Evolutionary conservation across 2,888 invertebrate genomes (phyloP), one percentile per base, ranked within the genome.

Genomic region (Rotaria magnacalcarata): DNA sequence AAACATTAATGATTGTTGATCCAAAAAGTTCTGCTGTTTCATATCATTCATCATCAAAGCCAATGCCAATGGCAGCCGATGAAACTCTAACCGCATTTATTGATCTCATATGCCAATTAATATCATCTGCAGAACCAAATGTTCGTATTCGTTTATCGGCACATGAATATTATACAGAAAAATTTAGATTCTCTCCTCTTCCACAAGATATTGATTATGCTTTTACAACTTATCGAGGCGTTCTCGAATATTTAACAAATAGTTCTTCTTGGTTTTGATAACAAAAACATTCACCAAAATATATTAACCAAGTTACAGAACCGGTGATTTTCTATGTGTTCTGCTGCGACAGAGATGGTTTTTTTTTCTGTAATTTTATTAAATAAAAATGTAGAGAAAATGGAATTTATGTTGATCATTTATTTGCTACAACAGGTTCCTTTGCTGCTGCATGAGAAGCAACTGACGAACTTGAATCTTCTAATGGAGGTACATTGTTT

Each of bases 221-320:
- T 47, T 43, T 80, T 47, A 80, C 80, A n/a, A 80, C 80, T 5
- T 80, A 24, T 47, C 80, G 80, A 47, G 80, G 47, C 24, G 43
- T n/a, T 5, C 47, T 80, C 14, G 80, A 80, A 80, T 80, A 80
- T 80, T 47, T 80, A 80, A 80, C 67, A 67, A 67, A 67, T 67
- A 67, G 67, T 7, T 67, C 27, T 7, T 34, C 67, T 34, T 19
- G 7, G 14, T 67, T 67, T 67, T 67, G 43, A 43, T 19, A 41
- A 34, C 8, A 75, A 74, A 67, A 67, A 67, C 10, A 11, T 8
- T 11, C 8, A 41, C 24, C 6, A 11, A 54, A 21, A 54, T 54
- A 7, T 21, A 21, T 21, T 54, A 21, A 47, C 47, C 0, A 47
- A 47, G n/a, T 80, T 43, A 47, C 16, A 24, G n/a, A 11, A 0